Evolutionary conservation across 2,888 invertebrate species (phyloP), one percentile per base, ranked within the genome.

Genomic region (Cylindroiulus punctatus): DNA sequence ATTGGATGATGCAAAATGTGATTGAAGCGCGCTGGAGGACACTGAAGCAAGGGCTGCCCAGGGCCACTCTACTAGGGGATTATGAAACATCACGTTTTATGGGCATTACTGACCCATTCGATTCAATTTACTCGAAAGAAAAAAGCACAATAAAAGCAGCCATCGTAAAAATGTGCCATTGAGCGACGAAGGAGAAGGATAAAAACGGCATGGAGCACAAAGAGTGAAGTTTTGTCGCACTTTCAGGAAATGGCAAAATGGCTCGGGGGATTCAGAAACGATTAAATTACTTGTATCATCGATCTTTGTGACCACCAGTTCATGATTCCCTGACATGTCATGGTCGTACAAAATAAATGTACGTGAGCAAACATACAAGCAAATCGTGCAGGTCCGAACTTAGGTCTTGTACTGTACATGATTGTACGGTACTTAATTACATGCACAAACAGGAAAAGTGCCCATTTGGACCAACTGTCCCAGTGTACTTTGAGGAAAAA

Each of bases 71-170:
- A 26, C 26, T 26, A 12, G 26, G 65, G 65, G 65, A 65, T 65
- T 65, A 65, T 65, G 65, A 65, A 65, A 26, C 65, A 65, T 65
- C 65, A 65, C 65, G 65, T 65, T 65, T 65, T 65, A 65, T 65
- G 65, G 65, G 65, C 65, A 65, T 65, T 65, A 65, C 65, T 65
- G 65, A 65, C 65, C 65, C 65, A 65, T 65, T 65, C 65, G 65
- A 65, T 65, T 65, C 65, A 65, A 65, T 65, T 65, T 65, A 65
- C 65, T 26, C 65, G 65, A 26, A 65, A 65, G n/a, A 52, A 52
- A 52, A 65, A 65, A 26, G 65, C 26, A 65, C 65, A 65, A 65
- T 65, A 65, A 65, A 65, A 65, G 65, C 65, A 65, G 26, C 65
- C 65, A 26, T 65, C 65, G 65, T 65, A 65, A 65, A 65, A 65